A percentile compares a stretch with the other conserved stretches of the same genome.
phyloP scores from a whole-genome alignment of 1,140 invertebrate genomes.

The Cecropterus lyciades region DNA sequence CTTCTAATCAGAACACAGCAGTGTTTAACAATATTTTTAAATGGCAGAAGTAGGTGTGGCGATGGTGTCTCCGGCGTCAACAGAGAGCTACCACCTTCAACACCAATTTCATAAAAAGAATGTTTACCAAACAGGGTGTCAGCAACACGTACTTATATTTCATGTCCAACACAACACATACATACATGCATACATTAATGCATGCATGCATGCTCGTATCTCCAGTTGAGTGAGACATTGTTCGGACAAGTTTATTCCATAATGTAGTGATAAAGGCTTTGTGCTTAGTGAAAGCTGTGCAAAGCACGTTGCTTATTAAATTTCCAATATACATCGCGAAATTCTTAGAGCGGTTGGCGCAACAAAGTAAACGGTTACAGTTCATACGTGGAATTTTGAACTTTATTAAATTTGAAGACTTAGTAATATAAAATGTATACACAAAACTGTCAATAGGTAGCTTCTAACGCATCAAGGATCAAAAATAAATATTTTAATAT shows the following conservation, averaged over 20 bases:
- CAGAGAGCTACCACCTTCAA: too few species aligned
- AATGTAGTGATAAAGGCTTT: not conserved
- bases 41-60: too few species aligned
- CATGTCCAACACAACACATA: too few species aligned
- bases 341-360: not conserved
- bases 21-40: too few species aligned
- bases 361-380: not conserved
- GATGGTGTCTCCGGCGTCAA: too few species aligned
- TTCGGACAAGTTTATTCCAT: not conserved
- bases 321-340: slow-evolving; percentile 1
- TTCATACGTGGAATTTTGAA: not conserved
- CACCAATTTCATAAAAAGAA: too few species aligned
- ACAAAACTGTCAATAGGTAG: not conserved
- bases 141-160: too few species aligned
- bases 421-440: not conserved
- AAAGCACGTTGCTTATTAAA: not conserved
- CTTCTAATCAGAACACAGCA: too few species aligned
- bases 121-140: too few species aligned
- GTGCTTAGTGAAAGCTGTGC: slow-evolving; percentile 1
- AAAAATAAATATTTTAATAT: too few species aligned
- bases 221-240: not conserved
- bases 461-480: too few species aligned
- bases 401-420: not conserved
- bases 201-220: not conserved
- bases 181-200: too few species aligned